phyloP scores from a whole-genome alignment of 2,888 invertebrate species.

The Strigamia transsilvanica region DNA sequence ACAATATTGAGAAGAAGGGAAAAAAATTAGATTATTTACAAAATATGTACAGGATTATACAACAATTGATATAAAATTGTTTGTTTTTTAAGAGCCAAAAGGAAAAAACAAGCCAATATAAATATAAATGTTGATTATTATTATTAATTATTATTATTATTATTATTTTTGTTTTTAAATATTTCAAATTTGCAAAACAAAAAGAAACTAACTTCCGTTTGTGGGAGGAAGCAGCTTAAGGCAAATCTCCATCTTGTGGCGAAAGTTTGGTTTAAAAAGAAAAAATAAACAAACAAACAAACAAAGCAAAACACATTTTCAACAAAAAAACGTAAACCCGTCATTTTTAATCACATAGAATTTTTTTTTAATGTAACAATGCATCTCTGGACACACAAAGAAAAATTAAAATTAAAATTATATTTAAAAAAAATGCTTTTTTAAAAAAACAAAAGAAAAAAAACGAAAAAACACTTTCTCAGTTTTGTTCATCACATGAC shows the following conservation, averaged over 20 bases:
- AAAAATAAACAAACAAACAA: neutral
- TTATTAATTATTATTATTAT: neutral
- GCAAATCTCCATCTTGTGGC: constrained; percentile 36
- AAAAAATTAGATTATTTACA: constrained; percentile 52
- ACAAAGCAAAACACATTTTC: neutral
- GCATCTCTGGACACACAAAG: constrained; percentile 15
- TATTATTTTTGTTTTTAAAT: neutral
- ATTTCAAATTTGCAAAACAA: constrained; percentile 44
- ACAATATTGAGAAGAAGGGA: constrained; percentile 41
- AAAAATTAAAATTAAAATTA: neutral
- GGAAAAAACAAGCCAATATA: constrained; percentile 45
- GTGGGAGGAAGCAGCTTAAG: constrained; percentile 44
- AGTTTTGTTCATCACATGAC: constrained; percentile 3
- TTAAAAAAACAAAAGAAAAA: neutral
- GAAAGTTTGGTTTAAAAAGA: neutral
- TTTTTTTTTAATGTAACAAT: constrained; percentile 20
- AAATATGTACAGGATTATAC: constrained; percentile 53
- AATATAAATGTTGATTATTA: constrained; percentile 24
- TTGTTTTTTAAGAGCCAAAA: constrained; percentile 36
- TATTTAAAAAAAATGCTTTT: neutral
- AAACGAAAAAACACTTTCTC: neutral
- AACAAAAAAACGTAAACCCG: constrained; percentile 19
- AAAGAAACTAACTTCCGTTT: constrained; percentile 42
- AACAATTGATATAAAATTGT: constrained; percentile 52
- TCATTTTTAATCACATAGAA: constrained; percentile 43